Evolutionary conservation across 2,113 vertebrate species (phyloP), one percentile per base, ranked within the genome.

Genomic region (Sphyrna mokarran): DNA sequence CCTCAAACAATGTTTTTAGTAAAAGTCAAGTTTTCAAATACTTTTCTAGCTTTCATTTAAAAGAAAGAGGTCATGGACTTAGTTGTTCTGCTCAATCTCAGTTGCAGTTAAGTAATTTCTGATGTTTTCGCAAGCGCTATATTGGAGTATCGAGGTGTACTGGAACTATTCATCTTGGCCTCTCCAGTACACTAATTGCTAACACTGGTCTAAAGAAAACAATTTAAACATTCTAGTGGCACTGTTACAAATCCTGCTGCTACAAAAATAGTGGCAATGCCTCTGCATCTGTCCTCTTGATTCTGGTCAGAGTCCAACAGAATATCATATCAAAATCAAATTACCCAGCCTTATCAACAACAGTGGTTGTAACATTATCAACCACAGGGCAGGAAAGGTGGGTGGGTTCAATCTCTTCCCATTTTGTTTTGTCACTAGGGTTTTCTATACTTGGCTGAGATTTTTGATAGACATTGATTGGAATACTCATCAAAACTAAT

Each of bases 171-270:
- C 69, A 76, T 72, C 69, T 16, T 76, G 68, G 43, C 94, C 69
- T 95, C 69, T 95, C 94, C 40, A 70, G 54, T 54, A 33, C 94
- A 95, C 69, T 95, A 95, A 95, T 95, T 54, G 94, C 68, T 95
- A 95, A 76, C 69, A 54, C 68, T 22, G 76, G 94, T 48, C 68
- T 72, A 70, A 95, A 95, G 69, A 54, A 95, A 93, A 93, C 89
- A 95, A 95, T 68, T 94, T 94, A 94, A 94, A 70, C 54, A 40
- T 95, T 95, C 72, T 95, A 3, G 94, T 95, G 68, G 69, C 68
- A 95, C 23, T 16, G 69, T 43, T 26, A 72, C 69, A 72, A 90
- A 95, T 72, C 68, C 40, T 54, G 69, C 70, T 95, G 66, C 68
- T 54, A 37, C 54, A 0, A 95, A 43, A n/a, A 43, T 18, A 68